phyloP scores from a whole-genome alignment of 2,888 invertebrate species.

The Melipona beecheii region DNA sequence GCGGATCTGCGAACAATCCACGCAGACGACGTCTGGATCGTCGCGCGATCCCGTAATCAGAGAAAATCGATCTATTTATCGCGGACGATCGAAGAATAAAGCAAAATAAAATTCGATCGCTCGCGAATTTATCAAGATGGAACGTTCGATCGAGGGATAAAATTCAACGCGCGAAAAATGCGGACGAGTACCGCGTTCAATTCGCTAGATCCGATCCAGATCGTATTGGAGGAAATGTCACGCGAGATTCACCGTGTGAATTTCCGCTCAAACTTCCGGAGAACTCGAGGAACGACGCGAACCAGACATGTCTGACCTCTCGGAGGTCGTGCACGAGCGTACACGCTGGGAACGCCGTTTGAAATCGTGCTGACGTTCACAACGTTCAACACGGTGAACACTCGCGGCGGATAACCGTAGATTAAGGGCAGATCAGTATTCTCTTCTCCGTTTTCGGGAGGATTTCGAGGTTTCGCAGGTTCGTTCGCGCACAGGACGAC shows the following conservation, averaged over 20 bases:
- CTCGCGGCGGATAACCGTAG: slow-evolving; percentile 33
- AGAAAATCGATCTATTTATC: neutral
- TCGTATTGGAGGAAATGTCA: neutral
- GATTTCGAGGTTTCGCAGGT: slow-evolving; percentile 20
- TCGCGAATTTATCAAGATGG: neutral
- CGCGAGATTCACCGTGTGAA: slow-evolving; percentile 5
- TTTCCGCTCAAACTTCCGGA: neutral
- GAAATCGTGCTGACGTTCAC: neutral
- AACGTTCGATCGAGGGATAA: neutral
- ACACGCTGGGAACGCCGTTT: neutral
- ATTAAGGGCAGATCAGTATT: slow-evolving; percentile 60
- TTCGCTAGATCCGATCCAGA: neutral
- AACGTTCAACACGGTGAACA: neutral
- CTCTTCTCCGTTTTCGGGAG: slow-evolving; percentile 47
- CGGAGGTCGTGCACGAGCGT: neutral
- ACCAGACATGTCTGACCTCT: neutral
- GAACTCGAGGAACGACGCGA: neutral
- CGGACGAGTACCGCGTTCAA: neutral
- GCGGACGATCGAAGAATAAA: neutral
- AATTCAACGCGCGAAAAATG: neutral
- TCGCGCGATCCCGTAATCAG: too few relatives aligned
- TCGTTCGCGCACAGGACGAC: slow-evolving; percentile 21
- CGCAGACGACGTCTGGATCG: neutral
- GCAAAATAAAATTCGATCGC: neutral
- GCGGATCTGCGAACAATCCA: slow-evolving; percentile 3